Conservation (phyloP, 2,888 invertebrate genomes). For the Onchidella celtica region DNA sequence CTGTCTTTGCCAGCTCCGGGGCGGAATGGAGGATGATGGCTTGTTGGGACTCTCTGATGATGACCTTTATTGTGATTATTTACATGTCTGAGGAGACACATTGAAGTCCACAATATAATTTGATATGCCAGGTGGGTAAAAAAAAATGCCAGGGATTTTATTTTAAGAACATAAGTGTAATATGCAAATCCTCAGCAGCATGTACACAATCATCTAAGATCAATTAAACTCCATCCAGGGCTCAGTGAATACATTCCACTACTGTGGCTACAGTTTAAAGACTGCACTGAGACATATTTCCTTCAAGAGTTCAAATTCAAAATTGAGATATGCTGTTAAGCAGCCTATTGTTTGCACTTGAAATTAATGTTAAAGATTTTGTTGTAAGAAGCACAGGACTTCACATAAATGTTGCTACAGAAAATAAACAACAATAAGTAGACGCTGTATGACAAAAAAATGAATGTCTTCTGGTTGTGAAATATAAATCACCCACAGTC, state of each 20-base stretch:
- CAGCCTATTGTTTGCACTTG: too few species aligned
- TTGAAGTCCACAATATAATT: too few species aligned
- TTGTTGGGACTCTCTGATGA: slow-evolving; percentile 52
- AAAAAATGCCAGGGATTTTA: not conserved
- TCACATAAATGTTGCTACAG: too few species aligned
- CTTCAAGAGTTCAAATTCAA: too few species aligned
- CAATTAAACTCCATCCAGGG: not conserved
- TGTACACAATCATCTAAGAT: not conserved
- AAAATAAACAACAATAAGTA: too few species aligned
- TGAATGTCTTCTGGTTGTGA: too few species aligned
- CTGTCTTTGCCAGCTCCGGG: slow-evolving; percentile 49
- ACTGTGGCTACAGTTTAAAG: not conserved
- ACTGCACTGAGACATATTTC: not conserved
- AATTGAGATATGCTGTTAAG: too few species aligned
- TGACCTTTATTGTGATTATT: slow-evolving; percentile 38
- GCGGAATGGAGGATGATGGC: slow-evolving; percentile 47
- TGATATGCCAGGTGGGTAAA: not conserved
- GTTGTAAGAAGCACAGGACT: too few species aligned
- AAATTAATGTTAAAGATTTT: too few species aligned
- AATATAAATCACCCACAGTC: too few species aligned
- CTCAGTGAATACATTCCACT: not conserved
- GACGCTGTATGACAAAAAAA: too few species aligned
- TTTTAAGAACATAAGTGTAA: not conserved
- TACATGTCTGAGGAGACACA: slow-evolving; percentile 29
- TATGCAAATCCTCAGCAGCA: too few species aligned